Conservation (phyloP, 2,888 invertebrate genomes). For the Lamellibrachia satsuma region DNA sequence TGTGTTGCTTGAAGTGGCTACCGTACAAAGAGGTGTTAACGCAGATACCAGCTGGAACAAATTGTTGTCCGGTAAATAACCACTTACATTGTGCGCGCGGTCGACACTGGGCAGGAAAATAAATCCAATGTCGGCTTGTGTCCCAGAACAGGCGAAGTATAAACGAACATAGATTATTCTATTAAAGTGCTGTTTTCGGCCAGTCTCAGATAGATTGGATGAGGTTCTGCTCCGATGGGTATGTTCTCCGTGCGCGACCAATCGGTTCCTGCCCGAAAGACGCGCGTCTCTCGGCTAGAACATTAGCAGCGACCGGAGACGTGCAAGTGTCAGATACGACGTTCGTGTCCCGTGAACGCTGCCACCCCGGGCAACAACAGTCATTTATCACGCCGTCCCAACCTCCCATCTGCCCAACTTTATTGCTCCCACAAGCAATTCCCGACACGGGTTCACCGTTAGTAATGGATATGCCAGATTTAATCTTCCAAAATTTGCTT, state of each 20-base stretch:
- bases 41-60: too few species aligned
- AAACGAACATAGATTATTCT: not conserved
- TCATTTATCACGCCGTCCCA: not conserved
- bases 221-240: not conserved
- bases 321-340: not conserved
- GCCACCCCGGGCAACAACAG: not conserved
- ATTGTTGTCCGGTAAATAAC: too few species aligned
- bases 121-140: not conserved
- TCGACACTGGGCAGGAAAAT: too few species aligned
- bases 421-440: not conserved
- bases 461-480: constrained; percentile 1
- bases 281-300: not conserved
- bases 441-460: not conserved
- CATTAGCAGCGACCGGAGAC: not conserved
- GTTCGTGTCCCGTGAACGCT: not conserved
- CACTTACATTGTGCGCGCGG: too few species aligned
- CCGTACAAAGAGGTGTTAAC: not conserved
- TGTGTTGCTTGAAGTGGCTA: not conserved
- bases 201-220: not conserved
- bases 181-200: not conserved
- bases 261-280: not conserved
- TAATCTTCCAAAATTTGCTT: not conserved
- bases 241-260: not conserved
- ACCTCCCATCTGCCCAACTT: not conserved
- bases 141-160: not conserved